Conservation (phyloP, 1,140 invertebrate species). For the Sinella curviseta region DNA sequence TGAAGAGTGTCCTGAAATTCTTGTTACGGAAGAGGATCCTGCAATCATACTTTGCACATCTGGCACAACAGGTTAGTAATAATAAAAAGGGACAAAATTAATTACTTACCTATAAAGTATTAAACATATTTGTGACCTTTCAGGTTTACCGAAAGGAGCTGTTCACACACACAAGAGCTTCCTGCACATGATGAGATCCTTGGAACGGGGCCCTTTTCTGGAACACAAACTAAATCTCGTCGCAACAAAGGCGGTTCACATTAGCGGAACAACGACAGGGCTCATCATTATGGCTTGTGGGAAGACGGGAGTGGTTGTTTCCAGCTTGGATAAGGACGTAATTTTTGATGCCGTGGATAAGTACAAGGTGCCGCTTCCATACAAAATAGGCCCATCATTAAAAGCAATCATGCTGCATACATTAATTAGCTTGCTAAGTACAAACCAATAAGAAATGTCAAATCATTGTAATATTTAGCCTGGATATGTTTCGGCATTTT, state of each 20-base stretch:
- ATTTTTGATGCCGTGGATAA: constrained; percentile 37
- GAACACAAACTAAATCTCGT: constrained; percentile 35
- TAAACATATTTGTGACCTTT: no score
- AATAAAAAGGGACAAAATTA: no score
- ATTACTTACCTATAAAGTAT: no score
- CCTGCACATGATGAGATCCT: not conserved
- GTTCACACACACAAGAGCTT: constrained; percentile 32
- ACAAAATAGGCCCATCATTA: not conserved
- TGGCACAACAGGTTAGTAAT: constrained; percentile 43
- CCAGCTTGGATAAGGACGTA: constrained; percentile 28
- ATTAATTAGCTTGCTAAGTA: not conserved
- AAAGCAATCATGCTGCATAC: not conserved
- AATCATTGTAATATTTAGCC: not conserved
- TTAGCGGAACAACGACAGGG: constrained; percentile 9
- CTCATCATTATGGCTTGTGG: not conserved
- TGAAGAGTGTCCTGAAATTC: not conserved
- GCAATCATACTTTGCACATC: constrained; percentile 40
- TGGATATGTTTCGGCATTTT: not conserved
- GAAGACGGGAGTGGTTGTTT: not conserved
- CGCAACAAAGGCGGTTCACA: constrained; percentile 39
- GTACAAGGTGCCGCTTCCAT: constrained; percentile 28
- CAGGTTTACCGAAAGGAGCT: constrained; percentile 16
- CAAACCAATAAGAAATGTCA: not conserved
- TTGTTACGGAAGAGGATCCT: not conserved
- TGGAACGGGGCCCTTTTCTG: not conserved